Evolutionary conservation across 2,797 vertebrate genomes (phyloP).

Genomic region (Gymnodraco acuticeps): DNA sequence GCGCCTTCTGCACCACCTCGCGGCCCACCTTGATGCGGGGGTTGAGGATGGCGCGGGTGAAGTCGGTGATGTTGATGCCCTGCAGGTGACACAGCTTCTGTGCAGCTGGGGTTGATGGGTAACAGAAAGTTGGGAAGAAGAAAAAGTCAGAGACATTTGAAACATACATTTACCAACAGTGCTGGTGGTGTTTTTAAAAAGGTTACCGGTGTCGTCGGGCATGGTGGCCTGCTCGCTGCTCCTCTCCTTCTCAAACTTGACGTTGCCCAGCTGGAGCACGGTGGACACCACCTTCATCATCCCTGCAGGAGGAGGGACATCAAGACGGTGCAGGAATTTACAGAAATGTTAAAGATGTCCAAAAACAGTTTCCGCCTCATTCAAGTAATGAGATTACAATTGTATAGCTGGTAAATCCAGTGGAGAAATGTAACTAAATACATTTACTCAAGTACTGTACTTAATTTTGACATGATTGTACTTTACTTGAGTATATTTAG

Average conservation of each 20-base stretch:
- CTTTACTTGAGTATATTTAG: too few relatives aligned
- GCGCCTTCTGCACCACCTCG: constrained; percentile 97
- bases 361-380: neutral
- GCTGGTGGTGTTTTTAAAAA: neutral
- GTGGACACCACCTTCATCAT: constrained; percentile 94
- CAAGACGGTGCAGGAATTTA: too few relatives aligned
- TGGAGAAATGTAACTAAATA: too few relatives aligned
- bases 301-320: constrained; percentile 75
- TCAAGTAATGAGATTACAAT: neutral
- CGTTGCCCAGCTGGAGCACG: constrained; percentile 95
- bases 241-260: constrained; percentile 97
- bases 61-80: constrained; percentile 96
- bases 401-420: too few relatives aligned
- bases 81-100: constrained; percentile 97
- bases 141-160: constrained; percentile 1
- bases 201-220: constrained; percentile 94
- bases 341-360: too few relatives aligned
- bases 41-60: constrained; percentile 93
- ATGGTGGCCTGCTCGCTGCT: constrained; percentile 97
- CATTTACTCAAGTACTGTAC: too few relatives aligned
- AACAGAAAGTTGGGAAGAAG: neutral
- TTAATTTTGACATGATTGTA: too few relatives aligned
- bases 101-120: constrained; percentile 83
- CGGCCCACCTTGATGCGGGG: constrained; percentile 97
- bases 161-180: neutral